Base-by-base conservation (phyloP, 2,113 vertebrate species). In the Ictalurus furcatus region DNA sequence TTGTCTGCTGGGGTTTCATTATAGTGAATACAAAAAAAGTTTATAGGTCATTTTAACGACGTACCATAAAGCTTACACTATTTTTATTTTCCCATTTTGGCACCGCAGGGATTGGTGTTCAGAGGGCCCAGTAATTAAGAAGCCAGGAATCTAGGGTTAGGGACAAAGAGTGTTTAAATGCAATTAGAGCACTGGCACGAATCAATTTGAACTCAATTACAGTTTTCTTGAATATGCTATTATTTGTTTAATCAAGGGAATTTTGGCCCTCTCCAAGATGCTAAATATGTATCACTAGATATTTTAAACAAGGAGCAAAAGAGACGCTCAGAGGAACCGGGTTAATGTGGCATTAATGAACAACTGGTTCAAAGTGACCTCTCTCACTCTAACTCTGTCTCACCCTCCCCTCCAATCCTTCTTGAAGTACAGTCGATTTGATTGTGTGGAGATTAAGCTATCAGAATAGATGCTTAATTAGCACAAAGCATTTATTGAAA, bases 241-340 rank as follows among this genome's bases (percentile, higher is more conserved):
- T 94, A 95, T 96, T 95, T 95, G 94, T 95, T 93, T 94, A 93
- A 94, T 95, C 95, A 93, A 90, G 95, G 94, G 95, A 94, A 89
- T 94, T 95, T 91, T 91, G 86, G 86, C 58, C 84, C 87, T 79
- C 65, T 93, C 93, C 90, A 91, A 92, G 91, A 94, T 92, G 91
- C 94, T 94, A 94, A 94, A 93, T 94, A 90, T 92, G 92, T 88
- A 91, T 91, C 79, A 86, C 81, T 79, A 16, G 83, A 92, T 93
- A 93, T 94, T 92, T 93, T 92, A 93, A 92, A 90, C 87, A 80
- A 85, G 54, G 89, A 67, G 80, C 58, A 25, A 84, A 40, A 85
- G 59, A 86, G 76, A 90, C 78, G 78, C 89, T 86, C 76, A 48
- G 48, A 85, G 89, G 88, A 91, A 92, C 81, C 89, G 86, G 88